Conservation (phyloP, 2,113 vertebrate genomes). For the Embiotoca jacksoni region DNA sequence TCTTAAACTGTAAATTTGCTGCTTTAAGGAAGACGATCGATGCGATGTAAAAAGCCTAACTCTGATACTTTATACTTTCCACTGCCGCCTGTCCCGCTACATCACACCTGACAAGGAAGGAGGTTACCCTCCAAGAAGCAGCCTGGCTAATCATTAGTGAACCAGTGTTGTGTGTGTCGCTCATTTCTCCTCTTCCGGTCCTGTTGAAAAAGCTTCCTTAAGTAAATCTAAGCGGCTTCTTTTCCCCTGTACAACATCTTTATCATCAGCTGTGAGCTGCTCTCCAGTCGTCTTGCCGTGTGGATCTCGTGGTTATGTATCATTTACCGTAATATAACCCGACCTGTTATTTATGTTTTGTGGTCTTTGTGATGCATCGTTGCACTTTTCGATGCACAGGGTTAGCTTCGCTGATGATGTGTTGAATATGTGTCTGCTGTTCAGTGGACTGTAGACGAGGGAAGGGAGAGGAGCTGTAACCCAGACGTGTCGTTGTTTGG, state of each 20-base stretch:
- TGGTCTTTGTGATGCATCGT: slow-evolving; percentile 1
- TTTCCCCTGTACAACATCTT: neutral
- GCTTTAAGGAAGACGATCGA: slow-evolving; percentile 33
- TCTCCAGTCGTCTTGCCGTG: slow-evolving; percentile 4
- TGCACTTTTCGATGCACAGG: slow-evolving; percentile 4
- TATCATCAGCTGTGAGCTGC: slow-evolving; percentile 5
- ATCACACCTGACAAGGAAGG: neutral
- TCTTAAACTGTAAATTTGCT: slow-evolving; percentile 30
- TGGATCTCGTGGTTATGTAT: neutral
- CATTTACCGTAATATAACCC: slow-evolving; percentile 1
- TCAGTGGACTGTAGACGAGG: neutral
- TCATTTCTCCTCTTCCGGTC: neutral
- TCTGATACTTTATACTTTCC: neutral
- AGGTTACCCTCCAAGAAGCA: neutral
- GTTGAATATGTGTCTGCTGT: slow-evolving; percentile 22
- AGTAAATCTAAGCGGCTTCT: neutral
- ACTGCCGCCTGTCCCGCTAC: neutral
- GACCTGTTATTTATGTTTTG: slow-evolving; percentile 56
- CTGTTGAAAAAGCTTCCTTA: slow-evolving; percentile 5
- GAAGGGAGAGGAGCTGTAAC: neutral
- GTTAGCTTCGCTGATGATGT: slow-evolving; percentile 21
- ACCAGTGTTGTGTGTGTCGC: neutral
- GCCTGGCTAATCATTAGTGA: neutral
- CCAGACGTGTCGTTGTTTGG: neutral
- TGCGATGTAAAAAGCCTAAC: neutral